These are phyloP conservation scores for Eurypyga helias DNA, from an alignment of 2,113 vertebrate genomes.

Conservation along the genomic window DNA sequence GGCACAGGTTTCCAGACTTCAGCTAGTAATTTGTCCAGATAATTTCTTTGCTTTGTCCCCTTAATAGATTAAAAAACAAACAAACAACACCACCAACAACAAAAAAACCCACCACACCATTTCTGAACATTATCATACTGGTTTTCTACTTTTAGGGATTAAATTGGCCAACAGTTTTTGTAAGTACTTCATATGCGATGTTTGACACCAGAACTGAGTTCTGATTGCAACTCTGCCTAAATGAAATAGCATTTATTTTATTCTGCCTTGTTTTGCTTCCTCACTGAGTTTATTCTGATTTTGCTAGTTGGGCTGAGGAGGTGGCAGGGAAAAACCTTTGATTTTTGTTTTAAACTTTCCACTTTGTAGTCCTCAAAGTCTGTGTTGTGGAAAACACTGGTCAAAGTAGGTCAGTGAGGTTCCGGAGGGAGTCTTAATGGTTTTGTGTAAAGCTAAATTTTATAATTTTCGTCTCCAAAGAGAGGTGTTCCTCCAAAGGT, in stretches of 20 bases:
- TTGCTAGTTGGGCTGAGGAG: background rate
- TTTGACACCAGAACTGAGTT: background rate
- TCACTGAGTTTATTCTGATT: background rate
- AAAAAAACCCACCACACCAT: no score
- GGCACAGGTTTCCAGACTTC: background rate
- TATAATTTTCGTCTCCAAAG: background rate
- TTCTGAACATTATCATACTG: background rate
- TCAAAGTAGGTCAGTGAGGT: background rate
- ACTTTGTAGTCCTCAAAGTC: background rate
- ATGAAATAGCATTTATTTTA: background rate
- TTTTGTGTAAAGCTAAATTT: background rate
- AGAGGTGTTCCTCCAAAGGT: background rate
- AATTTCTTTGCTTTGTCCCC: background rate
- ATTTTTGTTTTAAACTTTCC: background rate
- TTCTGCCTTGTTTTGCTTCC: background rate
- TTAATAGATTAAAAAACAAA: background rate
- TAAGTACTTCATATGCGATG: background rate
- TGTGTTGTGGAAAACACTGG: background rate
- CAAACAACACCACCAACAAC: rapidly evolving
- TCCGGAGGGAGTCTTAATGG: background rate
- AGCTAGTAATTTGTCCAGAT: background rate
- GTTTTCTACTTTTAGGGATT: background rate
- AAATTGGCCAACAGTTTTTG: background rate
- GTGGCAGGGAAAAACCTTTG: background rate
- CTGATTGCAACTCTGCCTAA: background rate